Percentiles rank a stretch among this genome's conserved stretches.
phyloP scores from a whole-genome alignment of 2,113 vertebrate species.

The Stictonetta naevosa region DNA sequence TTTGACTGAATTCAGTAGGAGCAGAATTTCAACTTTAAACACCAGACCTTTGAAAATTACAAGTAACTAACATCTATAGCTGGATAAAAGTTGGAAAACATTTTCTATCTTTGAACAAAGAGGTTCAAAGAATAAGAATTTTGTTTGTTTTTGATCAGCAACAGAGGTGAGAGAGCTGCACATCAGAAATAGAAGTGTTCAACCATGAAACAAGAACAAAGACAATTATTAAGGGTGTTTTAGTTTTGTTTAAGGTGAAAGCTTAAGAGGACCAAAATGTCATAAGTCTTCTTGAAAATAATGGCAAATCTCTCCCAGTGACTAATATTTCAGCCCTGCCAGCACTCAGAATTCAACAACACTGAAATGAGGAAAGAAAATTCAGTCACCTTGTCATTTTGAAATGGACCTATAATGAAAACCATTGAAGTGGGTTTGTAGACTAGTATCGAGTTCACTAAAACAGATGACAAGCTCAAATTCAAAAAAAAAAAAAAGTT shows the following conservation, averaged over 20 bases:
- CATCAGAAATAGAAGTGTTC: background rate
- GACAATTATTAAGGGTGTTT: background rate
- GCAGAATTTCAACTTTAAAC: background rate
- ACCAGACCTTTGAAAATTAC: background rate
- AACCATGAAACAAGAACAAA: background rate
- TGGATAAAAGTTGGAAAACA: background rate
- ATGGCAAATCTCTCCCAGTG: background rate
- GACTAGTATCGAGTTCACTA: background rate
- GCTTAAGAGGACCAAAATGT: background rate
- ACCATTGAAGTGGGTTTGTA: background rate
- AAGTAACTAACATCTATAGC: background rate
- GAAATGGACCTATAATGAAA: constrained; percentile 24
- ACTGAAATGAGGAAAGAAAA: background rate
- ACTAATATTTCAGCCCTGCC: constrained; percentile 30
- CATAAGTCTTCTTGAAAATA: constrained; percentile 22
- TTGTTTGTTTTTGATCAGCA: constrained; percentile 1
- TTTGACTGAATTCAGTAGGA: background rate
- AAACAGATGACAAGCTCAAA: background rate
- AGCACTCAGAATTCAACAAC: constrained; percentile 9
- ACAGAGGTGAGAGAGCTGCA: background rate
- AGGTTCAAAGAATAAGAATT: background rate
- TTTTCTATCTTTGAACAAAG: no score
- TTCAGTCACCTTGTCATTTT: background rate
- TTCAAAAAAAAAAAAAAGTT: background rate
- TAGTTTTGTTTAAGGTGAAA: constrained; percentile 7